A percentile compares a stretch with the other conserved stretches of the same genome.
These are phyloP conservation scores for Stichopus horrens DNA, from an alignment of 53 echinoderm and acorn worm species.

Conservation along the genomic window DNA sequence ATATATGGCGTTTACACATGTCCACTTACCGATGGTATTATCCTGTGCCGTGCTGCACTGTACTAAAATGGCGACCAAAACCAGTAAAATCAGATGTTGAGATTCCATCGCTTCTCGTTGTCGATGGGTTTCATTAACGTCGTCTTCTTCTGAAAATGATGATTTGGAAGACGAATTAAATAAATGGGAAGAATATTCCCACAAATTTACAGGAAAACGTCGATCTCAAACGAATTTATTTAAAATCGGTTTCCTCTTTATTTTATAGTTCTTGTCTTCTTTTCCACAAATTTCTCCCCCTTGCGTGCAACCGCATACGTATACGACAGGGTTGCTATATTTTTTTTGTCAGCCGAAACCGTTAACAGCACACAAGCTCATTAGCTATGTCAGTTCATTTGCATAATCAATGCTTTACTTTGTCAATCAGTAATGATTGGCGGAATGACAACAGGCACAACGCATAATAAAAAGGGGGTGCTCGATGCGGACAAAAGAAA, in stretches of 20 bases:
- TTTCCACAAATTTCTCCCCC: too few species aligned
- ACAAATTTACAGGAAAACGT: neutral
- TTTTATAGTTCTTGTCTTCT: too few species aligned
- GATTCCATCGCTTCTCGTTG: neutral
- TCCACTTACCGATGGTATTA: constrained; percentile 29
- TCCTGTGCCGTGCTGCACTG: constrained; percentile 14
- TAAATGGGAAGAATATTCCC: neutral
- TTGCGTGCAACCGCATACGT: too few species aligned
- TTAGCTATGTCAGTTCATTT: constrained; percentile 32
- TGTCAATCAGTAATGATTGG: constrained; percentile 42
- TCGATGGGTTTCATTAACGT: too few species aligned
- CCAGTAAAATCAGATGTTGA: neutral
- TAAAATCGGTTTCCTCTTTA: too few species aligned
- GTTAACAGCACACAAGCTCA: constrained; percentile 26
- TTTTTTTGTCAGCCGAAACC: neutral
- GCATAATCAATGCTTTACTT: constrained; percentile 26
- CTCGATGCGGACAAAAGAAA: neutral
- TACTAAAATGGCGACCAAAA: constrained; percentile 22
- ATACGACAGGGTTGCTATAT: too few species aligned
- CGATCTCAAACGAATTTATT: too few species aligned
- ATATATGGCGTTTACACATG: neutral
- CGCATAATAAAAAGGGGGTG: constrained; percentile 29
- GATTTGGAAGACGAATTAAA: neutral
- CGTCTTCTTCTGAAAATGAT: neutral
- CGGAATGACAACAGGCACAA: neutral